A percentile compares a stretch with the other conserved stretches of the same genome.
Evolutionary conservation across 2,797 vertebrate species (phyloP).

Genomic region (Ceryle rudis): DNA sequence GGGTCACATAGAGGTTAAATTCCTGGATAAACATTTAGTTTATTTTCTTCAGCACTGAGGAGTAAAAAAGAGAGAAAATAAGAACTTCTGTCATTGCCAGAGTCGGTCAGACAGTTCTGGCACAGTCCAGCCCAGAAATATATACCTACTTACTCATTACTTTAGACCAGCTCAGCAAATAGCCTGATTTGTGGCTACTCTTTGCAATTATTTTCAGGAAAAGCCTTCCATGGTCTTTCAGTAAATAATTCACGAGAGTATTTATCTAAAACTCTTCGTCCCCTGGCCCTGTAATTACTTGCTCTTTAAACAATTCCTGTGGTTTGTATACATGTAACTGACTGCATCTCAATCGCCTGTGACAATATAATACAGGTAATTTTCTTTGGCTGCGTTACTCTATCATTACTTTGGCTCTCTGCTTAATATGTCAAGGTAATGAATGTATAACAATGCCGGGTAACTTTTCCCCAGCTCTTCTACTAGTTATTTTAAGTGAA

Average conservation of each 20-base stretch:
- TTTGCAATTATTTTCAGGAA: conserved; percentile 16
- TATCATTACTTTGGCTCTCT: conserved; percentile 48
- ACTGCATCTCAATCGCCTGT: background rate
- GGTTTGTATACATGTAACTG: conserved; percentile 4
- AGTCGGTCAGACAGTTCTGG: background rate
- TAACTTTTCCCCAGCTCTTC: conserved; percentile 25
- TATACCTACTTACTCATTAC: background rate
- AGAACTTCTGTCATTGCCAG: background rate
- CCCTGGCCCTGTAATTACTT: background rate
- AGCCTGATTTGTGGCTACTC: background rate
- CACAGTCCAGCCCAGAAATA: background rate
- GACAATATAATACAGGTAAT: conserved; percentile 57
- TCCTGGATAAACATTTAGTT: background rate
- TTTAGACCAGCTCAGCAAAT: background rate
- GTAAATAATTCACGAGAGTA: conserved; percentile 46
- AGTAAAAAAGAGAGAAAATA: conserved; percentile 2
- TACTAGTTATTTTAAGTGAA: conserved; percentile 34
- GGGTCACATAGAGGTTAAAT: background rate
- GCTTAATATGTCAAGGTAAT: conserved; percentile 43
- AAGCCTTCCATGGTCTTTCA: background rate
- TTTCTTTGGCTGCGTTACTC: conserved; percentile 33
- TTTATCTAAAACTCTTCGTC: conserved; percentile 6
- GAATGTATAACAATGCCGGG: background rate
- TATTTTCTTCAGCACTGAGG: background rate
- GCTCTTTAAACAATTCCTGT: conserved; percentile 44